phyloP scores from a whole-genome alignment of 2,113 vertebrate species.

The Gymnarchus niloticus region DNA sequence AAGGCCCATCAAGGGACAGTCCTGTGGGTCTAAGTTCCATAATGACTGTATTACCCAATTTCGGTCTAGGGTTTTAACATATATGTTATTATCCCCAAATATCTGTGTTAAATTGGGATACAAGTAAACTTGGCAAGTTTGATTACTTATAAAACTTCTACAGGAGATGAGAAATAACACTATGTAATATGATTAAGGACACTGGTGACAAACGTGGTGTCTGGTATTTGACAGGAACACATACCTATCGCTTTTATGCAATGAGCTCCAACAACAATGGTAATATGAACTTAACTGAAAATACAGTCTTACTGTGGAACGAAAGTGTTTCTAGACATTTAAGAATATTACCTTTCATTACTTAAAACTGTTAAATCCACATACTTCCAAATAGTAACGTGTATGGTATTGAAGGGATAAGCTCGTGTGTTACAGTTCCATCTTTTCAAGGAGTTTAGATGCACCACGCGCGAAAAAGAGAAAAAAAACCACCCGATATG shows the following conservation, averaged over 20 bases:
- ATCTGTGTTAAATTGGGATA: background rate
- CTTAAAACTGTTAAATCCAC: background rate
- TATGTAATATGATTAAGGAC: background rate
- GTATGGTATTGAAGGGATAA: background rate
- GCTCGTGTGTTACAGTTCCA: background rate
- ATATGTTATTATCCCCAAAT: background rate
- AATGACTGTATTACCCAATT: background rate
- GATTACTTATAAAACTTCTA: background rate
- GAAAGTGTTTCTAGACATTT: background rate
- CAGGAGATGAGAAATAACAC: background rate
- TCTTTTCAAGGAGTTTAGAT: background rate
- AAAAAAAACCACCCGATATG: background rate
- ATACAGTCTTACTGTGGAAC: background rate
- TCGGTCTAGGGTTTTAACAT: background rate
- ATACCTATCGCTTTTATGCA: background rate
- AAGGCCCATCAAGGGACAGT: background rate
- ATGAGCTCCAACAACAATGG: background rate
- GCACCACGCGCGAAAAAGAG: background rate
- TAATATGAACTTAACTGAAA: background rate
- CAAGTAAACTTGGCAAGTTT: background rate
- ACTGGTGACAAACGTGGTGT: background rate
- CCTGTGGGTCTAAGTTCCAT: background rate
- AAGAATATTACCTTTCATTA: background rate
- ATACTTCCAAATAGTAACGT: background rate
- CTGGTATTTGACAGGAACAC: background rate